phyloP scores from a whole-genome alignment of 2,888 invertebrate species.

The Maniola hyperantus region DNA sequence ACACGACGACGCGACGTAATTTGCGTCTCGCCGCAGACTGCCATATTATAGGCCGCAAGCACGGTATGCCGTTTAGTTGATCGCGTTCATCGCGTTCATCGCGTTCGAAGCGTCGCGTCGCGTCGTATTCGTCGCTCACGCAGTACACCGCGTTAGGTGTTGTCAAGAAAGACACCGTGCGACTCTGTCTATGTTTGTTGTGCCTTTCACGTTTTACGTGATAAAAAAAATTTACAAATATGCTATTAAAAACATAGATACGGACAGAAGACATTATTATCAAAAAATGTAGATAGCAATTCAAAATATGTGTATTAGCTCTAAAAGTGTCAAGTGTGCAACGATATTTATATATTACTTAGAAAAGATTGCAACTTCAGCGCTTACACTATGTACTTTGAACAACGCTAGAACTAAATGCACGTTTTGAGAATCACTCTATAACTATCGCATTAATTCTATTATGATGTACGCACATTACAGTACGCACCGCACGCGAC shows the following conservation, averaged over 20 bases:
- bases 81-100: no score
- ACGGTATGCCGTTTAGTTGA: no score
- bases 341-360: neutral
- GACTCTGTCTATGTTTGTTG: no score
- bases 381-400: slow-evolving; percentile 28
- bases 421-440: slow-evolving; percentile 41
- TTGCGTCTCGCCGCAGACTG: no score
- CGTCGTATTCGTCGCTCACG: no score
- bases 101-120: no score
- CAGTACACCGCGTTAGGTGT: no score
- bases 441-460: slow-evolving; percentile 40
- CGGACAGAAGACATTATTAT: neutral
- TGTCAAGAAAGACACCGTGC: no score
- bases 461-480: slow-evolving; percentile 4
- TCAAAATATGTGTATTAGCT: neutral
- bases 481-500: neutral
- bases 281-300: slow-evolving; percentile 1
- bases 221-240: slow-evolving; percentile 2
- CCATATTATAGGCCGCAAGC: no score
- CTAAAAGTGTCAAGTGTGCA: slow-evolving; percentile 7
- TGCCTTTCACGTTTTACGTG: neutral
- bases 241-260: neutral
- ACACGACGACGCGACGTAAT: no score
- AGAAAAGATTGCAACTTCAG: slow-evolving; percentile 16
- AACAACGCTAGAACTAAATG: slow-evolving; percentile 46